phyloP scores from a whole-genome alignment of 2,888 invertebrate species.

The Hydraecia micacea region DNA sequence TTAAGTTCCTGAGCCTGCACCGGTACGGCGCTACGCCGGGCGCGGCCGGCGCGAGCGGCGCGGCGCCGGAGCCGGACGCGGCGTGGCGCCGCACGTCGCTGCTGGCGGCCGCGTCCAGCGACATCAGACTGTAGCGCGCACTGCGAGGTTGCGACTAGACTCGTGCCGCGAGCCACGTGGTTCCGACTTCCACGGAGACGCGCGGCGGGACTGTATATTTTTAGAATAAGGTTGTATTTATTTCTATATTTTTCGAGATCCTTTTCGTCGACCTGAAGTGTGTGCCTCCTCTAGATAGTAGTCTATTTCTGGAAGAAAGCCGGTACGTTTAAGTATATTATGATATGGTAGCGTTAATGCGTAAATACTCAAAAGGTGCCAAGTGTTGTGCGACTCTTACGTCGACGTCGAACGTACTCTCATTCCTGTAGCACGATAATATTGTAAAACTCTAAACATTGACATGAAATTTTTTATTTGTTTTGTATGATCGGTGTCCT shows the following conservation, averaged over 20 bases:
- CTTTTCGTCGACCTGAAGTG: constrained; percentile 85
- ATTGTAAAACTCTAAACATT: constrained; percentile 78
- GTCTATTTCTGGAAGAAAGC: constrained; percentile 74
- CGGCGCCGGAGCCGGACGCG: constrained; percentile 49
- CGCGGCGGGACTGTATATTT: constrained; percentile 55
- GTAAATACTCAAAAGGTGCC: constrained; percentile 88
- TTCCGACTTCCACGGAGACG: constrained; percentile 16
- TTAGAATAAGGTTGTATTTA: constrained; percentile 78
- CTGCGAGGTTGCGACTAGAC: constrained; percentile 27
- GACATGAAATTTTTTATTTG: constrained; percentile 59
- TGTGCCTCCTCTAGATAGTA: constrained; percentile 84
- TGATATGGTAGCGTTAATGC: constrained; percentile 73
- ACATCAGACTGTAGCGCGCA: constrained; percentile 79
- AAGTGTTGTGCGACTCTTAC: constrained; percentile 75
- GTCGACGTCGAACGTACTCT: constrained; percentile 77
- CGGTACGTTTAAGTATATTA: constrained; percentile 75
- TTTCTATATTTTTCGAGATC: constrained; percentile 84
- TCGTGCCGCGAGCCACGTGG: constrained; percentile 16
- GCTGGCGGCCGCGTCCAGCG: constrained; percentile 79
- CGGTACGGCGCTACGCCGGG: constrained; percentile 83
- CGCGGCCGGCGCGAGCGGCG: constrained; percentile 47
- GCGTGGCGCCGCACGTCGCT: constrained; percentile 72
- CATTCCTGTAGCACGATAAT: constrained; percentile 87
- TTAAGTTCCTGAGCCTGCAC: constrained; percentile 86
- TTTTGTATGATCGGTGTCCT: constrained; percentile 66